Evolutionary conservation across 2,888 invertebrate genomes (phyloP).

Genomic region (Timandra comae): DNA sequence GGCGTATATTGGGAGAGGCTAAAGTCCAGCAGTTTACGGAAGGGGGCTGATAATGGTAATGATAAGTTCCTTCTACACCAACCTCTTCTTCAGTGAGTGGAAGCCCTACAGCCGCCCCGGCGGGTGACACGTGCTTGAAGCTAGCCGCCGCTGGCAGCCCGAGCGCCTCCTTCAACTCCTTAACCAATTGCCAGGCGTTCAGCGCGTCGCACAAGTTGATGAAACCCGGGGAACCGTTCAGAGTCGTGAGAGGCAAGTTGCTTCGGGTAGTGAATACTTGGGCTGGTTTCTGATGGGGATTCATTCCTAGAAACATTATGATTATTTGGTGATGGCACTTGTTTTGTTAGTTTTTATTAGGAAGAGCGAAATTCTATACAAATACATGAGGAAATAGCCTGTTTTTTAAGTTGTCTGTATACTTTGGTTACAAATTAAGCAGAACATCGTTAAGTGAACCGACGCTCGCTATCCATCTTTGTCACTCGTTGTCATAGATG

Average conservation of each 20-base stretch:
- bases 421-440: too few species aligned
- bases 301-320: conserved; percentile 92
- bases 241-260: conserved; percentile 88
- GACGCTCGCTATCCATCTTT: too few species aligned
- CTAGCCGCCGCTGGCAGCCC: conserved; percentile 94
- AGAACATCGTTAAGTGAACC: too few species aligned
- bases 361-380: too few species aligned
- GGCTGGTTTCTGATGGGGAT: conserved; percentile 98
- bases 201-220: conserved; percentile 98
- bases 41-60: not conserved
- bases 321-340: too few species aligned
- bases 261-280: conserved; percentile 89
- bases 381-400: too few species aligned
- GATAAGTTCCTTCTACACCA: conserved; percentile 5
- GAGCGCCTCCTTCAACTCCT: conserved; percentile 87
- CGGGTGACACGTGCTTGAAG: conserved; percentile 99
- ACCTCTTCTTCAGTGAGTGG: conserved; percentile 84
- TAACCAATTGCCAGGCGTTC: conserved; percentile 97
- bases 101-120: conserved; percentile 95
- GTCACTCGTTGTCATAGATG: too few species aligned
- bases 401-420: too few species aligned
- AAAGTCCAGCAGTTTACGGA: too few species aligned
- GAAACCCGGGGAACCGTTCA: conserved; percentile 97
- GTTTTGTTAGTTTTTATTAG: too few species aligned
- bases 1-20: too few species aligned